Conservation (phyloP, 2,797 vertebrate genomes). For the Brachyrhaphis roseni region DNA sequence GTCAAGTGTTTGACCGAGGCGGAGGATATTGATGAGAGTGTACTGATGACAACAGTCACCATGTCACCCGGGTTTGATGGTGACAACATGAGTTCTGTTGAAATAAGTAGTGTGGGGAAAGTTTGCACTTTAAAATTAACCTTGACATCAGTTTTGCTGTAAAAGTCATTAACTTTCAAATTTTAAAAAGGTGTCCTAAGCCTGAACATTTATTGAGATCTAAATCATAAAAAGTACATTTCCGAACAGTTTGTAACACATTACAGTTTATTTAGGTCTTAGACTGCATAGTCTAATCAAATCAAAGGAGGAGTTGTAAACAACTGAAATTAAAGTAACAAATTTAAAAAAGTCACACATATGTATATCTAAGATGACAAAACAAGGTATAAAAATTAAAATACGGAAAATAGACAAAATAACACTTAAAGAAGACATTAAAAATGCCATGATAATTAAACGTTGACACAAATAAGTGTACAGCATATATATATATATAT, state of each 20-base stretch:
- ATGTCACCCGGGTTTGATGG: neutral
- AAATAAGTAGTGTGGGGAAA: neutral
- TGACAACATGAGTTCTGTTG: neutral
- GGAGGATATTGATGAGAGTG: constrained; percentile 1
- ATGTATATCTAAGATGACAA: no score
- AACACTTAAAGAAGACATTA: neutral
- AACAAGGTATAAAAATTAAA: no score
- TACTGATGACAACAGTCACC: neutral
- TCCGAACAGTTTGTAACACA: neutral
- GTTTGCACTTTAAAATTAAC: neutral
- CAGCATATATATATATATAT: no score
- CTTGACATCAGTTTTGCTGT: neutral
- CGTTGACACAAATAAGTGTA: neutral
- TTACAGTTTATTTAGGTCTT: neutral
- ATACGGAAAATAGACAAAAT: neutral
- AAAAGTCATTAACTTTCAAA: neutral
- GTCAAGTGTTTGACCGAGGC: constrained; percentile 13
- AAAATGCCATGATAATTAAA: neutral
- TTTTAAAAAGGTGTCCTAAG: neutral
- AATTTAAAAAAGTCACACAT: no score
- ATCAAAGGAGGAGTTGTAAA: neutral
- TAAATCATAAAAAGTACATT: neutral
- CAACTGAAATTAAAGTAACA: neutral
- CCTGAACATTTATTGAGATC: neutral
- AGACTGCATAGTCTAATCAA: neutral